Evolutionary conservation across 2,888 invertebrate species (phyloP).

Genomic region (Parnassius apollo): DNA sequence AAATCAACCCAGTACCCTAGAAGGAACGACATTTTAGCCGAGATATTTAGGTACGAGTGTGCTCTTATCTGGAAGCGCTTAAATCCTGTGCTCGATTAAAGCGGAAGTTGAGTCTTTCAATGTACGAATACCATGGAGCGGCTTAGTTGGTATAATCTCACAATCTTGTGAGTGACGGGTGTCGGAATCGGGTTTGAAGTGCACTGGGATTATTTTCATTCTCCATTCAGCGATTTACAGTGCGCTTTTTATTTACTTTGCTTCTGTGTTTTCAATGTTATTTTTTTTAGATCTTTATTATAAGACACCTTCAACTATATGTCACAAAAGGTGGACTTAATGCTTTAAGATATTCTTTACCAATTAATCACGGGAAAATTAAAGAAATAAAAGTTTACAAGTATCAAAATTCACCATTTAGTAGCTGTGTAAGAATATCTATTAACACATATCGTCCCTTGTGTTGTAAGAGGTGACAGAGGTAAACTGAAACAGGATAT

Average conservation of each 20-base stretch:
- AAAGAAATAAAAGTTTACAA: too few species aligned
- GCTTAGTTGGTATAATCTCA: conserved; percentile 18
- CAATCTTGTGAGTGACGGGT: conserved; percentile 20
- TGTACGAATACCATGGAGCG: conserved; percentile 8
- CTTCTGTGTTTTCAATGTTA: neutral
- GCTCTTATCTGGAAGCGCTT: too few species aligned
- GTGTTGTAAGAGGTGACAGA: too few species aligned
- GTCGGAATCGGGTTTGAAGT: neutral
- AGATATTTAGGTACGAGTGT: too few species aligned
- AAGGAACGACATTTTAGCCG: too few species aligned
- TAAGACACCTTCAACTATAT: neutral
- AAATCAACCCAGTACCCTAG: too few species aligned
- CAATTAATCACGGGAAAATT: too few species aligned
- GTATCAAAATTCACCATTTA: too few species aligned
- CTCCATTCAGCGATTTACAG: neutral
- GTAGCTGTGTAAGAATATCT: too few species aligned
- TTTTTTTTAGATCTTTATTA: neutral
- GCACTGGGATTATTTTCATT: neutral
- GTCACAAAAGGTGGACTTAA: neutral
- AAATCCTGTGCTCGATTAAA: too few species aligned
- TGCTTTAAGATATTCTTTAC: neutral
- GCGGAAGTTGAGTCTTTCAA: neutral
- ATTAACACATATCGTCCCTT: too few species aligned
- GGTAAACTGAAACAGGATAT: too few species aligned
- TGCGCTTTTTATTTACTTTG: neutral